Evolutionary conservation across 2,888 invertebrate species (phyloP).

Genomic region (Deilephila elpenor): DNA sequence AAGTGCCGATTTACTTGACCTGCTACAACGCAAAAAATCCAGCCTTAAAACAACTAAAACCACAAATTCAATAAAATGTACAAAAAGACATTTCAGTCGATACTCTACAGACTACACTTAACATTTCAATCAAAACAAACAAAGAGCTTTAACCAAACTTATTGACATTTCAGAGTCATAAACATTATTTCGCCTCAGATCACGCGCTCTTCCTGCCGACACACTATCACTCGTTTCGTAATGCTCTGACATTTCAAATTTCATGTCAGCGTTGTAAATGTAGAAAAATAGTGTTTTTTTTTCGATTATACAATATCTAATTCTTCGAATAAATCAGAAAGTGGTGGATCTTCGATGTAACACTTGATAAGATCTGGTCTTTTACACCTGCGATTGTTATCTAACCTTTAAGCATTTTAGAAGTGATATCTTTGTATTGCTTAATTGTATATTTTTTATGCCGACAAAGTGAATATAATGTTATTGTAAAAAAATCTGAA

Average conservation of each 20-base stretch:
- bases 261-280: background rate
- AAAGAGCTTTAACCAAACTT: background rate
- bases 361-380: background rate
- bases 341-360: background rate
- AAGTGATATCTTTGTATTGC: too few species aligned
- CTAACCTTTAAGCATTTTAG: background rate
- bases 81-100: background rate
- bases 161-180: constrained; percentile 17
- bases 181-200: constrained; percentile 13
- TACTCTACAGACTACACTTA: background rate
- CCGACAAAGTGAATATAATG: too few species aligned
- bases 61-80: too few species aligned
- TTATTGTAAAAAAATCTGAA: too few species aligned
- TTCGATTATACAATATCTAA: constrained; percentile 17
- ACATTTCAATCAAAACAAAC: background rate
- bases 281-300: background rate
- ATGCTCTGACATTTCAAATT: constrained; percentile 12
- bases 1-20: too few species aligned
- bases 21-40: too few species aligned
- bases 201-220: constrained; percentile 19
- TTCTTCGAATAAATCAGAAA: constrained; percentile 11
- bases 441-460: too few species aligned
- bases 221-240: constrained; percentile 24
- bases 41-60: too few species aligned
- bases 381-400: background rate